Evolutionary conservation across 2,888 invertebrate genomes (phyloP), one percentile per base, ranked within the genome.

Genomic region (Idaea straminata): DNA sequence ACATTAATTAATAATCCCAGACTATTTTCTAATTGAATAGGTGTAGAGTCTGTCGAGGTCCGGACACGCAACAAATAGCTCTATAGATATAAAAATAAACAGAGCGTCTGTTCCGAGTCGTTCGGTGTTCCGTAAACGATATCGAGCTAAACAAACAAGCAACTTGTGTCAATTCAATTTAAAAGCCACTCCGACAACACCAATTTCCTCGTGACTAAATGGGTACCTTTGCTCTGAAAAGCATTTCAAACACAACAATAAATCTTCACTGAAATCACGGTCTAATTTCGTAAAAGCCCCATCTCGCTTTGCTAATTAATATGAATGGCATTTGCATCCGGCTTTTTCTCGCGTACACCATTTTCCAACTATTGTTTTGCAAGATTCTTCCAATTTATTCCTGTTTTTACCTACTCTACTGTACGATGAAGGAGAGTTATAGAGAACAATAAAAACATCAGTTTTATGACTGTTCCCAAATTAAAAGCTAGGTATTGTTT

Each of bases 241-340:
- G 88, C 88, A 87, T 92, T 91, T 89, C 86, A 88, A 90, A 90
- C 89, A 90, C 88, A 89, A 91, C 89, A 91, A 92, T 92, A 92
- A 92, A 92, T 92, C 92, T 92, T 86, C 87, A 84, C 85, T 89
- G 89, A 86, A 92, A 92, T 92, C 92, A 91, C 91, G 90, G 88
- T 89, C 91, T 92, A 92, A 92, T 92, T 92, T 92, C 89, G 92
- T 92, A 91, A 92, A 92, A 92, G 92, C 92, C 88, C 89, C 89
- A 88, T 92, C 90, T 92, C 91, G 92, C 92, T 91, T 90, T 92
- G 89, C 91, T 92, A 92, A 92, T 92, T 92, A 92, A 92, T 92
- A 92, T 92, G 92, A 92, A 92, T 92, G 88, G 92, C 90, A 91
- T 92, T 92, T 92, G 91, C 92, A 92, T 92, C 91, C 91, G 89